phyloP scores from a whole-genome alignment of 2,113 vertebrate genomes.

The Elgaria multicarinata region DNA sequence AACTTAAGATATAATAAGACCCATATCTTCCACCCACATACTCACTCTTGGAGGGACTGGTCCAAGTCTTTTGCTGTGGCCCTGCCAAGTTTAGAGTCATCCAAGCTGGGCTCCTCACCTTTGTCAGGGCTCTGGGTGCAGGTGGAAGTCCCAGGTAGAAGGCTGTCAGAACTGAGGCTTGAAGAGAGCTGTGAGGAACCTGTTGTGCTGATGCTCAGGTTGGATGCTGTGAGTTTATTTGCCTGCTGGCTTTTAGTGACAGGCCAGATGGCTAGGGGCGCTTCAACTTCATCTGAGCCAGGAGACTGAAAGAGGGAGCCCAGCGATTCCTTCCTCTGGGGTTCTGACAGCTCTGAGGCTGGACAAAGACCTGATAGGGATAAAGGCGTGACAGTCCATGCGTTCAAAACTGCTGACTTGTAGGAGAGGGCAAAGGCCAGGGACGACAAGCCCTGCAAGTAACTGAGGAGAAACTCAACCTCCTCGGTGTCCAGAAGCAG shows the following conservation, averaged over 20 bases:
- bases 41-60: conserved; percentile 84
- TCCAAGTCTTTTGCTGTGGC: conserved; percentile 67
- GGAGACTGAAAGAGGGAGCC: conserved; percentile 90
- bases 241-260: conserved; percentile 44
- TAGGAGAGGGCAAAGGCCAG: conserved; percentile 93
- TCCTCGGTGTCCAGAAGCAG: conserved; percentile 90
- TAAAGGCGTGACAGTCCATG: conserved; percentile 93
- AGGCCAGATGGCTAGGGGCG: conserved; percentile 62
- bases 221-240: conserved; percentile 81
- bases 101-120: conserved; percentile 77
- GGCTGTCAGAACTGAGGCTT: conserved; percentile 89
- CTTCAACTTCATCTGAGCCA: conserved; percentile 79
- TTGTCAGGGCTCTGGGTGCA: conserved; percentile 76
- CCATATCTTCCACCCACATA: conserved; percentile 38
- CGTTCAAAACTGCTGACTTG: conserved; percentile 92
- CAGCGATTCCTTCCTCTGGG: conserved; percentile 82
- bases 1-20: background rate
- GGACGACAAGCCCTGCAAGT: conserved; percentile 90
- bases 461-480: conserved; percentile 92
- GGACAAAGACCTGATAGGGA: conserved; percentile 89
- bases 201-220: conserved; percentile 88
- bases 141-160: conserved; percentile 73
- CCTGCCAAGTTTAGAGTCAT: conserved; percentile 73
- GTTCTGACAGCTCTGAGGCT: conserved; percentile 63
- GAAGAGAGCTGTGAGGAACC: conserved; percentile 92